Evolutionary conservation across 2,113 vertebrate genomes (phyloP).

Genomic region (Smithornis capensis): DNA sequence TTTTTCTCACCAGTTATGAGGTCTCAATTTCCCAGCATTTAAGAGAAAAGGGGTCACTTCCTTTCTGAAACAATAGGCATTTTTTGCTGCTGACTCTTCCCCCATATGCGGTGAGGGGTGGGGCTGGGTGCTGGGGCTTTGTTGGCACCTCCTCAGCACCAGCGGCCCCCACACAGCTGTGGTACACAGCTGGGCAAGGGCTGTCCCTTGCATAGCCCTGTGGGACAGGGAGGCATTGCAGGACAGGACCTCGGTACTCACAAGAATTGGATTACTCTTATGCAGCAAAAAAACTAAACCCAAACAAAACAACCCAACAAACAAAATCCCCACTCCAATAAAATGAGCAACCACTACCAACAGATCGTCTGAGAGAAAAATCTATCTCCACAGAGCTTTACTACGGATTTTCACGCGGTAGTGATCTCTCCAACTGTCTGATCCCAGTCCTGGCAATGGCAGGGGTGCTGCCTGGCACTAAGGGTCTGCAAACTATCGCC

Average conservation of each 20-base stretch:
- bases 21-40: constrained; percentile 49
- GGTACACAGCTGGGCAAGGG: not conserved
- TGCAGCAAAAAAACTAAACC: not conserved
- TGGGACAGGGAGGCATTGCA: rapidly evolving
- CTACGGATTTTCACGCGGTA: not conserved
- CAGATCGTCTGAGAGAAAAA: not conserved
- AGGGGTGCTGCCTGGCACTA: not conserved
- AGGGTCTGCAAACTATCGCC: not conserved
- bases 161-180: not conserved
- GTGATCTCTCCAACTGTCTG: not conserved
- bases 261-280: not conserved
- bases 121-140: not conserved
- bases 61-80: constrained; percentile 70
- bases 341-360: not conserved
- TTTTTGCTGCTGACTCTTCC: constrained; percentile 39
- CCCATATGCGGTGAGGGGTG: not conserved
- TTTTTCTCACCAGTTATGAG: constrained; percentile 17
- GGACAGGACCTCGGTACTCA: not conserved
- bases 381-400: not conserved
- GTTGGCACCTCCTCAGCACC: not conserved
- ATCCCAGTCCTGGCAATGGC: not conserved
- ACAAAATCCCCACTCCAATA: not conserved
- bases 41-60: constrained; percentile 58
- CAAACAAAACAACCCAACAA: not conserved
- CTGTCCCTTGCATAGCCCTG: not conserved